Conservation (phyloP, 2,888 invertebrate genomes). For the Plutella xylostella region DNA sequence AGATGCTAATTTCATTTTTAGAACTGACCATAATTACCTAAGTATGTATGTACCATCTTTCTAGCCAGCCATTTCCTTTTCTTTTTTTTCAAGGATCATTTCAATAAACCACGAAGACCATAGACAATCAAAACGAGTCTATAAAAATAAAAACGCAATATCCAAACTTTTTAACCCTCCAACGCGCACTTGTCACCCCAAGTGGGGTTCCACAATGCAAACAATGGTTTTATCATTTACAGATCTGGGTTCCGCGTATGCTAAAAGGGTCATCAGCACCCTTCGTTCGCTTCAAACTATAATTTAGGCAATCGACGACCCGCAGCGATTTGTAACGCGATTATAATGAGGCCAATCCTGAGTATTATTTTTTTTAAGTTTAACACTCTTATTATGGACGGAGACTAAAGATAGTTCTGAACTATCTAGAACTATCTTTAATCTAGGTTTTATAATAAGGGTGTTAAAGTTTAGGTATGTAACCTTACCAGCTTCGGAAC, state of each 20-base stretch:
- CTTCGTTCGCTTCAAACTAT: conserved; percentile 9
- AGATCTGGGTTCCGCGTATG: conserved; percentile 14
- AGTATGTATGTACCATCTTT: no score
- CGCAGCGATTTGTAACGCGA: background rate
- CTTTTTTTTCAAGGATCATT: background rate
- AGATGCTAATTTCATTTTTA: no score
- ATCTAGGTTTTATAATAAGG: background rate
- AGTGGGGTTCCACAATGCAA: conserved; percentile 23
- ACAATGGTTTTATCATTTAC: conserved; percentile 29
- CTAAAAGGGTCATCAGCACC: conserved; percentile 4
- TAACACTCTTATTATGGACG: background rate
- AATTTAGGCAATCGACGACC: conserved; percentile 15
- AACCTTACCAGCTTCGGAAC: no score
- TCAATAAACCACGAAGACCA: background rate
- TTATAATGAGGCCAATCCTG: no score
- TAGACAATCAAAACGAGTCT: conserved; percentile 18
- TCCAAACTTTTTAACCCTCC: conserved; percentile 3
- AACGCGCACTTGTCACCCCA: conserved; percentile 13
- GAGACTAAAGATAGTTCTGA: no score
- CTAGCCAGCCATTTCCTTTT: no score
- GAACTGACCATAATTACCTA: no score
- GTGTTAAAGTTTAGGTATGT: background rate
- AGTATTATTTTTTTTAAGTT: no score
- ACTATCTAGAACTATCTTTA: background rate
- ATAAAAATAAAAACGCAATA: background rate